Evolutionary conservation across 2,888 invertebrate species (phyloP).

Genomic region (Helobdella robusta): DNA sequence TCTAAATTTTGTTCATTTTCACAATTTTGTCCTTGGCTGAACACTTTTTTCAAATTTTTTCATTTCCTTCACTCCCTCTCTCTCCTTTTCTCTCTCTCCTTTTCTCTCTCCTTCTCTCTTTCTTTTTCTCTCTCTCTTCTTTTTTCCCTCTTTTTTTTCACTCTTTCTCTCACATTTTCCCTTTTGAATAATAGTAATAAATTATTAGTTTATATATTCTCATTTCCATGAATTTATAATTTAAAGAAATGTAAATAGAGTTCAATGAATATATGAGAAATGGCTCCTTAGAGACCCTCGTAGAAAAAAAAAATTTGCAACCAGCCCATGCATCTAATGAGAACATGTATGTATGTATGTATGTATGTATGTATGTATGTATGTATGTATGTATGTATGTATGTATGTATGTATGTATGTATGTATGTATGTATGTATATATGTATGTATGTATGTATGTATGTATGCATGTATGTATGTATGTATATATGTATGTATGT

Average conservation of each 20-base stretch:
- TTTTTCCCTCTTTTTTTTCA: not conserved
- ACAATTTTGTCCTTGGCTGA: too few species aligned
- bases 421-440: constrained; percentile 21
- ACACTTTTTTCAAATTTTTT: not conserved
- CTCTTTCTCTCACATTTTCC: not conserved
- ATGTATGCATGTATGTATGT: too few species aligned
- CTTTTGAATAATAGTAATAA: too few species aligned
- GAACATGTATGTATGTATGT: not conserved
- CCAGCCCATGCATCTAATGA: too few species aligned
- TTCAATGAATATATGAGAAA: too few species aligned
- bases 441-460: constrained; percentile 26
- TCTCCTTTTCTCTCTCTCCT: not conserved
- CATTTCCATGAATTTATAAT: too few species aligned
- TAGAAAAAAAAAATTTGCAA: too few species aligned
- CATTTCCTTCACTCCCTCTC: not conserved
- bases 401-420: constrained; percentile 23
- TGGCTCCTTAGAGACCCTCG: too few species aligned
- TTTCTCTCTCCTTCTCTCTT: not conserved
- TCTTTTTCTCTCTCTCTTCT: not conserved
- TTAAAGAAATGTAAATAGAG: too few species aligned
- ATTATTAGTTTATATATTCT: too few species aligned
- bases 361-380: not conserved
- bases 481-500: too few species aligned
- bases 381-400: constrained; percentile 24
- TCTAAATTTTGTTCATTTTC: too few species aligned